Percentiles rank a stretch among this genome's conserved stretches.
Evolutionary conservation across 2,113 vertebrate genomes (phyloP).

Genomic region (Pedetes capensis): DNA sequence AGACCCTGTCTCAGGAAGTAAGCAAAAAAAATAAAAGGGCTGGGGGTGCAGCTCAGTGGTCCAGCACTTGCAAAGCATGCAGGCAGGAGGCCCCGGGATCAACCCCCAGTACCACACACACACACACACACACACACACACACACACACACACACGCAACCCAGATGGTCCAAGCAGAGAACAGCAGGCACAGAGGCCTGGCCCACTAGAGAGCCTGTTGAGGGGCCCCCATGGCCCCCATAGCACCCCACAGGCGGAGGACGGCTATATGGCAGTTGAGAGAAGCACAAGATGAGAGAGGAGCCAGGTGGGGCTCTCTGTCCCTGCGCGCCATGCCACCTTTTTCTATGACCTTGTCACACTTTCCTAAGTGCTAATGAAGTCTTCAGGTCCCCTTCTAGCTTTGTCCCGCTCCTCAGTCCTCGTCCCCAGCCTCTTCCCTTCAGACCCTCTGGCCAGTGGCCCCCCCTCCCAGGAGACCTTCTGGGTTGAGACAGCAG

Average conservation of each 20-base stretch:
- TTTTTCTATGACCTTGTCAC: neutral
- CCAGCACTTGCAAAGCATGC: too few species aligned
- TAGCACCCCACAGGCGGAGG: neutral
- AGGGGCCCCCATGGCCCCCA: too few species aligned
- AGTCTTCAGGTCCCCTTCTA: neutral
- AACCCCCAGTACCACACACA: too few species aligned
- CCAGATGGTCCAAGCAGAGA: neutral
- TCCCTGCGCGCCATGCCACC: neutral
- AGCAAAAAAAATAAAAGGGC: too few species aligned
- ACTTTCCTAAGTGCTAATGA: neutral
- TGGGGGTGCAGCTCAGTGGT: too few species aligned
- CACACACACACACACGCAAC: too few species aligned
- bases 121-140: too few species aligned
- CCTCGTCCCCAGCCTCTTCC: neutral
- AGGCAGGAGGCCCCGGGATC: too few species aligned
- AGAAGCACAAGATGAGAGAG: neutral
- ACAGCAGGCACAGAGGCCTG: neutral
- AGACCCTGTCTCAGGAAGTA: too few species aligned
- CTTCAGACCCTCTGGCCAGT: neutral
- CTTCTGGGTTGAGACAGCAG: neutral
- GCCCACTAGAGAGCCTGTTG: neutral
- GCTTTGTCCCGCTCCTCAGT: fast-evolving
- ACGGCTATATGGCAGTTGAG: neutral
- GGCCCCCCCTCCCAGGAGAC: neutral
- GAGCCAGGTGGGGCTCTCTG: neutral